Evolutionary conservation across 92 coral and sea anemone species (phyloP).

Genomic region (Porites evermanni): DNA sequence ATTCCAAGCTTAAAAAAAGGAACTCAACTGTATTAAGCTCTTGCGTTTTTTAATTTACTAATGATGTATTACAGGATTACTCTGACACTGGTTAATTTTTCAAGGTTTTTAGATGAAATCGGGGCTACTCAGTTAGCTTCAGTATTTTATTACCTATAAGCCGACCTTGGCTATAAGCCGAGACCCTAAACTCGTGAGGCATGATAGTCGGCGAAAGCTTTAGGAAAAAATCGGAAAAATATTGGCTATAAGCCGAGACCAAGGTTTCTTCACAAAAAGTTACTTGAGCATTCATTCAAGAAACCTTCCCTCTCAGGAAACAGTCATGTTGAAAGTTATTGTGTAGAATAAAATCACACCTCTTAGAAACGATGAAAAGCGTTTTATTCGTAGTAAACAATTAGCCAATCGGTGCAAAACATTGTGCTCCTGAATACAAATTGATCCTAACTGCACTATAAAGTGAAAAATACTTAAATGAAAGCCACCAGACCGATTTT

Average conservation of each 20-base stretch:
- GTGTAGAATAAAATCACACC: not conserved
- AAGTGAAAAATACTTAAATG: constrained; percentile 14
- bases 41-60: too few species aligned
- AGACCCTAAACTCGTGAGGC: not conserved
- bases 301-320: not conserved
- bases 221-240: not conserved
- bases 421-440: constrained; percentile 4
- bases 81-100: not conserved
- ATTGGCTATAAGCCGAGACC: not conserved
- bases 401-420: not conserved
- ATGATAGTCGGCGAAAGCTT: not conserved
- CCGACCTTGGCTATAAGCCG: not conserved
- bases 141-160: not conserved
- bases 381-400: too few species aligned
- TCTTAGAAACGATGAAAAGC: not conserved
- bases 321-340: not conserved
- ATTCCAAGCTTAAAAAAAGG: too few species aligned
- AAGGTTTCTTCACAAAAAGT: constrained; percentile 1
- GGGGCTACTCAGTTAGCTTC: not conserved
- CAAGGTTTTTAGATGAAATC: not conserved
- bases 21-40: too few species aligned
- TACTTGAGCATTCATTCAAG: constrained; percentile 1
- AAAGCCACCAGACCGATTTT: constrained; percentile 4
- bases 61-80: too few species aligned
- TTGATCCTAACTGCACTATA: constrained; percentile 22